These are phyloP conservation scores for Myripristis murdjan DNA, from an alignment of 2,797 vertebrate genomes.

Conservation along the genomic window DNA sequence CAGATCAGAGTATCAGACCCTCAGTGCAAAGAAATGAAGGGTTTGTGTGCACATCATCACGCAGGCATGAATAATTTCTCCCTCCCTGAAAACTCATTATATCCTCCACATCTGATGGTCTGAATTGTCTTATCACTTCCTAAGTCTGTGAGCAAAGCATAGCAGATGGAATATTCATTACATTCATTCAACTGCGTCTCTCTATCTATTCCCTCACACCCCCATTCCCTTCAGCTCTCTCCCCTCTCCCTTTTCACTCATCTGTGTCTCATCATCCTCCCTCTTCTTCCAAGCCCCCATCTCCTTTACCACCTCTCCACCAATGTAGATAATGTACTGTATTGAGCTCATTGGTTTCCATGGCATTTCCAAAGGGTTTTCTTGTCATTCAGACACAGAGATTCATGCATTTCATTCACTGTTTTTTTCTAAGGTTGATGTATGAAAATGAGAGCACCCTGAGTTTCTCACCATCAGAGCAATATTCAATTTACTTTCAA, in stretches of 20 bases:
- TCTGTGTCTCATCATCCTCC: constrained; percentile 12
- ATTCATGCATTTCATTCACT: not conserved
- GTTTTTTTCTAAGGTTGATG: not conserved
- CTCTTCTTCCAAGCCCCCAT: not conserved
- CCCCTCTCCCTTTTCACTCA: not conserved
- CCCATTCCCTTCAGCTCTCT: not conserved
- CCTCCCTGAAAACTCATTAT: not conserved
- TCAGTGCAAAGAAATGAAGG: not conserved
- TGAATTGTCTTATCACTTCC: not conserved
- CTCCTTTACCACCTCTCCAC: constrained; percentile 12
- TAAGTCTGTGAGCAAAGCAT: not conserved
- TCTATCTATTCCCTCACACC: not conserved
- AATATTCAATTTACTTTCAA: not conserved
- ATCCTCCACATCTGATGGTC: not conserved
- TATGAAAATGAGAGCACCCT: not conserved
- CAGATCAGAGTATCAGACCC: not conserved
- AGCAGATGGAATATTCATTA: constrained; percentile 34
- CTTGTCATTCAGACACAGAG: constrained; percentile 15
- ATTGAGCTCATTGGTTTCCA: constrained; percentile 36
- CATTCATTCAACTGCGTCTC: not conserved
- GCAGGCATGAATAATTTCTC: constrained; percentile 13
- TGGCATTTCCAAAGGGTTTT: constrained; percentile 28
- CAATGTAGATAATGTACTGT: constrained; percentile 43
- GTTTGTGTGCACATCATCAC: not conserved
- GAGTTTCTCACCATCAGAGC: not conserved